Evolutionary conservation across 2,113 vertebrate species (phyloP).

Genomic region (Clarias batrachus): DNA sequence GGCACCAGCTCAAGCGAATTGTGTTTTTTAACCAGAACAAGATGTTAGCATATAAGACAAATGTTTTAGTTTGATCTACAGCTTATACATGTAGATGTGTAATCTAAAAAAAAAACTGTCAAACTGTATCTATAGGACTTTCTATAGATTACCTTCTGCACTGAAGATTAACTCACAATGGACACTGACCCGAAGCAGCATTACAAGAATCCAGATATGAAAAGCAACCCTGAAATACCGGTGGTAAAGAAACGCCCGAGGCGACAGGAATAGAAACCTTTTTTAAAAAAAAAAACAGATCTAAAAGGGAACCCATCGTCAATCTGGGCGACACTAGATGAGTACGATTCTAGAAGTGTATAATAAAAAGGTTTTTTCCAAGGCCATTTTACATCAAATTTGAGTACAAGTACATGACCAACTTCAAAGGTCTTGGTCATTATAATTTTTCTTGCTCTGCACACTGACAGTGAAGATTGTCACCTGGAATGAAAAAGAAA

Average conservation of each 20-base stretch:
- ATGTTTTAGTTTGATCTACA: background rate
- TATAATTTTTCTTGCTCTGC: no score
- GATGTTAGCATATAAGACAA: background rate
- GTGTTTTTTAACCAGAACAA: background rate
- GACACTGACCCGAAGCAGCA: background rate
- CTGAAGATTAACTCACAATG: background rate
- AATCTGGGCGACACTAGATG: background rate
- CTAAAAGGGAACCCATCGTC: background rate
- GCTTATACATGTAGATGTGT: no score
- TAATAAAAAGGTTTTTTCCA: no score
- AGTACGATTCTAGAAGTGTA: background rate
- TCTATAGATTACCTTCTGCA: background rate
- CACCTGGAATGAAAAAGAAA: no score
- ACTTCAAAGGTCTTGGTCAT: no score
- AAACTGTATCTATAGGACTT: background rate
- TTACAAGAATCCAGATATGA: background rate
- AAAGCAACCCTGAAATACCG: background rate
- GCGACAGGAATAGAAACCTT: background rate
- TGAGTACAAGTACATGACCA: no score
- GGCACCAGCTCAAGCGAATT: background rate
- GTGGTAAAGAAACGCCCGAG: background rate
- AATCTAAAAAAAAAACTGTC: no score
- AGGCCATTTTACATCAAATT: no score
- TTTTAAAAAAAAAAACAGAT: background rate
- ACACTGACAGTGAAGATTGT: no score